phyloP scores from a whole-genome alignment of 2,113 vertebrate species.

The Anolis sagrei region DNA sequence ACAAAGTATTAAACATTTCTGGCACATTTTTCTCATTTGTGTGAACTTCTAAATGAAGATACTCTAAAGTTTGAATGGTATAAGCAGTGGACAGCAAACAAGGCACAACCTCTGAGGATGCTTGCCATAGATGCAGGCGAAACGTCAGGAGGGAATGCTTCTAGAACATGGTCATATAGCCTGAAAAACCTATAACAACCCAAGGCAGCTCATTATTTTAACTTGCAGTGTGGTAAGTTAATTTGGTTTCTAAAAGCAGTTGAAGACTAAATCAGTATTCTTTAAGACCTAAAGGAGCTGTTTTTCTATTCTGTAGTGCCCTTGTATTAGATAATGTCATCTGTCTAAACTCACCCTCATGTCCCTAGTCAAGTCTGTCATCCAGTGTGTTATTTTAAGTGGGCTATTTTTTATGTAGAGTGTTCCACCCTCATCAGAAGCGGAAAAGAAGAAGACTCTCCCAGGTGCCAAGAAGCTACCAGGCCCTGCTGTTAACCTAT shows the following conservation, averaged over 20 bases:
- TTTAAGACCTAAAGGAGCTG: not conserved
- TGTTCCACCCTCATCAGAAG: slow-evolving; percentile 64
- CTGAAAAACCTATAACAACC: too few species aligned
- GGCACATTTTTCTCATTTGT: not conserved
- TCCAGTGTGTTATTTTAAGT: not conserved
- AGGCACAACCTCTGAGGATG: too few species aligned
- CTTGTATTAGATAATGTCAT: not conserved
- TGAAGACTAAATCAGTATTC: not conserved
- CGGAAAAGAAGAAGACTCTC: slow-evolving; percentile 87
- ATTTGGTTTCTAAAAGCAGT: not conserved
- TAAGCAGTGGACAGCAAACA: not conserved
- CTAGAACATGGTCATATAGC: too few species aligned
- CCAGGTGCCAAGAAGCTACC: slow-evolving; percentile 93
- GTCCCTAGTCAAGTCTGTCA: not conserved
- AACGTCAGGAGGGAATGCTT: too few species aligned
- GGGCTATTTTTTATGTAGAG: slow-evolving; percentile 64
- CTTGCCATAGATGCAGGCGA: too few species aligned
- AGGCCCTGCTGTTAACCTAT: slow-evolving; percentile 91
- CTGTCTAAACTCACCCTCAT: not conserved
- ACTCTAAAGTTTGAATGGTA: not conserved
- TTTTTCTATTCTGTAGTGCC: not conserved
- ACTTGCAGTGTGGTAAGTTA: not conserved
- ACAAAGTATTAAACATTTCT: not conserved
- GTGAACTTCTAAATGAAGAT: not conserved
- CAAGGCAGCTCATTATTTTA: not conserved